Evolutionary conservation across 2,888 invertebrate genomes (phyloP), one percentile per base, ranked within the genome.

Genomic region (Celastrina argiolus): DNA sequence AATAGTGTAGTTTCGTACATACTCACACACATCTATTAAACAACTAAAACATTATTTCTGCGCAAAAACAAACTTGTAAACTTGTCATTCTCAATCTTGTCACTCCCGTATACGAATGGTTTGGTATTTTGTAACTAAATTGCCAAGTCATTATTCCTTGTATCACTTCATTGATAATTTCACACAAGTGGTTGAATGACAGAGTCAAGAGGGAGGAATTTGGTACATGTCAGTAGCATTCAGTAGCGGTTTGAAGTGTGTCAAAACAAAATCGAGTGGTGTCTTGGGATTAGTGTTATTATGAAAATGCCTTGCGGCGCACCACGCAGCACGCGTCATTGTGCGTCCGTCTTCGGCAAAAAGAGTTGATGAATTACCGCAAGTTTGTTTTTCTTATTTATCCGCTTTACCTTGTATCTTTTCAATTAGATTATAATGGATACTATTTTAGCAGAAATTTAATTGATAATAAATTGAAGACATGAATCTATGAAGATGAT

Each of bases 241-340:
- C 78, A 81, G 81, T 80, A 78, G 79, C 78, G 73, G 81, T 73
- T 80, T 82, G 79, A 80, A 83, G 81, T 81, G 79, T 88, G 90
- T 90, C 89, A 88, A 82, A 90, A 89, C 87, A 88, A 85, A 88
- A 91, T 91, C 85, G 91, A 91, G 85, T 88, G 81, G 87, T 78
- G 80, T 76, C 91, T 81, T 77, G 91, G 89, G 90, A 88, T 77
- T 79, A 75, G 75, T 26, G 26, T 75, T 71, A 69, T 71, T 72
- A 72, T 75, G 79, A 76, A 81, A 80, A 78, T 78, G 81, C 74
- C 81, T 81, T 73, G 81, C 79, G 73, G 73, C 72, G 69, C 68
- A 82, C 78, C 80, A 80, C 74, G 71, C n/a, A 73, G n/a, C 12
- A 61, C 67, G 63, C 64, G 5, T 34, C 42, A 45, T 10, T 66